phyloP scores from a whole-genome alignment of 2,113 vertebrate genomes.

The Myxocyprinus asiaticus region DNA sequence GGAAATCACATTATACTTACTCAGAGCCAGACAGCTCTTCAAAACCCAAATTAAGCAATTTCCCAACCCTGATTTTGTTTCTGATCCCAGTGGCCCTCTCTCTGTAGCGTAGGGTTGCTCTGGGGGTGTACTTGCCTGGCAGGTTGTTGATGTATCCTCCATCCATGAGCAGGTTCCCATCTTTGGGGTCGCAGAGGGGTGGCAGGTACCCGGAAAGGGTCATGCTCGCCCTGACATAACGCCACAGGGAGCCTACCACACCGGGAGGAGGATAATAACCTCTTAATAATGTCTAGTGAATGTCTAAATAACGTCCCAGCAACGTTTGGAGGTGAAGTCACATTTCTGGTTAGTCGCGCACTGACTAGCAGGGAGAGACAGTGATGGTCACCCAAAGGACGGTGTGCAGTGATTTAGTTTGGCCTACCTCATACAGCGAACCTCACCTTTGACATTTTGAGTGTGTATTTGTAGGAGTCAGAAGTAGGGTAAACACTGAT shows the following conservation, averaged over 20 bases:
- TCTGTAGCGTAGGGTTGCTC: no score
- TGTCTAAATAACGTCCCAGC: constrained; percentile 39
- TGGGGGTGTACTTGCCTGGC: constrained; percentile 88
- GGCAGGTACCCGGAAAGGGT: constrained; percentile 97
- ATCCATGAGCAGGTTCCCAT: constrained; percentile 97
- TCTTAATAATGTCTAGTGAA: constrained; percentile 65
- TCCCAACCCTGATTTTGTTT: constrained; percentile 42
- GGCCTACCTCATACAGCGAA: neutral
- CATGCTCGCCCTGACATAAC: constrained; percentile 98
- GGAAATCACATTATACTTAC: constrained; percentile 38
- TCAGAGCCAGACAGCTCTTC: constrained; percentile 30
- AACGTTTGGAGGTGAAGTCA: constrained; percentile 30
- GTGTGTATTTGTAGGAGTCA: no score
- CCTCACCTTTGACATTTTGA: no score
- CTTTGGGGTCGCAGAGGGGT: constrained; percentile 97
- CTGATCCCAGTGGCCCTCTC: constrained; percentile 33
- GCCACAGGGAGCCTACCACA: constrained; percentile 95
- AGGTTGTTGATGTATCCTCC: constrained; percentile 99
- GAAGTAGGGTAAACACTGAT: neutral
- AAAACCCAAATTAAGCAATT: constrained; percentile 52
- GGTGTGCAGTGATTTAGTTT: constrained; percentile 28
- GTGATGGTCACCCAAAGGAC: constrained; percentile 51
- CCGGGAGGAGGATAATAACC: constrained; percentile 68
- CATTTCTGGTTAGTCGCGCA: constrained; percentile 26
- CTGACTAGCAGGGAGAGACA: constrained; percentile 29